These are phyloP conservation scores for Crocallis elinguaria DNA, from an alignment of 2,888 invertebrate genomes.

Conservation along the genomic window DNA sequence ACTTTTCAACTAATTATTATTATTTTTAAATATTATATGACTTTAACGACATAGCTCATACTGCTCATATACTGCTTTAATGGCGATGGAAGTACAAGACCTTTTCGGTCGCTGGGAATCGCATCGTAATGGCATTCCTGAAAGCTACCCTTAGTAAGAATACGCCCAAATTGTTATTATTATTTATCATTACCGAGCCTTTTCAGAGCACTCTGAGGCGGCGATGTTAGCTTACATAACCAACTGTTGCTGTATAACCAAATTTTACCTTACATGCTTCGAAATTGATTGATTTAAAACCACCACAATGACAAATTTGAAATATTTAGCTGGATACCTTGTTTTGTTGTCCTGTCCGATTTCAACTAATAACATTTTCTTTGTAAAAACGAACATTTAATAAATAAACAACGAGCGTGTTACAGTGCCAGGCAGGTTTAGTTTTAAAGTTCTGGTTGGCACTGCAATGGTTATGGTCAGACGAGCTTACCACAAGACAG, in stretches of 20 bases:
- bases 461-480: no score
- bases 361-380: no score
- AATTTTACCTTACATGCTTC: background rate
- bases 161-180: slow-evolving; percentile 27
- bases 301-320: background rate
- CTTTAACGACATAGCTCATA: no score
- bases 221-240: slow-evolving; percentile 4
- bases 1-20: no score
- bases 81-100: slow-evolving; percentile 20
- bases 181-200: slow-evolving; percentile 26
- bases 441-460: no score
- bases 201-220: slow-evolving; percentile 18
- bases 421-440: no score
- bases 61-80: slow-evolving; percentile 1
- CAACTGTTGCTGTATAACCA: slow-evolving; percentile 21
- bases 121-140: slow-evolving; percentile 26
- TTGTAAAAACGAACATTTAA: no score
- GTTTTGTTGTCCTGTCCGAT: no score
- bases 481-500: no score
- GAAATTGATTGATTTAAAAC: background rate
- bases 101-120: slow-evolving; percentile 28
- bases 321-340: no score
- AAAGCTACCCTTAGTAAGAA: slow-evolving; percentile 28
- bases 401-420: no score
- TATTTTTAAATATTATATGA: no score